Conservation (phyloP, 2,888 invertebrate species). For the Drosophila infuscata region DNA sequence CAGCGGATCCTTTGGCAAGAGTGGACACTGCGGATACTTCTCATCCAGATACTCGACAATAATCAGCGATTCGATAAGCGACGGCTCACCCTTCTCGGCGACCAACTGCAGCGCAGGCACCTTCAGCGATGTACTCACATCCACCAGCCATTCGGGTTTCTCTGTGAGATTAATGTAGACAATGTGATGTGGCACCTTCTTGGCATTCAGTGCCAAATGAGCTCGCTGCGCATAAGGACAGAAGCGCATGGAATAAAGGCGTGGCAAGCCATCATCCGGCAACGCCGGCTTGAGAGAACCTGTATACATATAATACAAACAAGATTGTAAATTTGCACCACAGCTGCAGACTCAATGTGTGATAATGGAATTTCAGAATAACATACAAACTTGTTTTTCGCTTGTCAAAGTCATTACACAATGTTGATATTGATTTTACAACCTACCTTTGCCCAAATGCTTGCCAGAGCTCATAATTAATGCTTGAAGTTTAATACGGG, state of each 20-base stretch:
- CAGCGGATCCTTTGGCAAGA: constrained; percentile 87
- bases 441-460: constrained; percentile 65
- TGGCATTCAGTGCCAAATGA: constrained; percentile 91
- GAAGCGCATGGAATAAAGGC: constrained; percentile 93
- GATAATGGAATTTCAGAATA: constrained; percentile 12
- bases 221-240: constrained; percentile 93
- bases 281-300: constrained; percentile 89
- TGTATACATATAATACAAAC: constrained; percentile 70
- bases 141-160: constrained; percentile 93
- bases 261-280: constrained; percentile 87
- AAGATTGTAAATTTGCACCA: neutral
- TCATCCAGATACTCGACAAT: constrained; percentile 93
- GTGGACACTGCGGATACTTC: constrained; percentile 88
- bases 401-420: constrained; percentile 3
- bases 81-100: constrained; percentile 86
- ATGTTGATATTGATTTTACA: neutral
- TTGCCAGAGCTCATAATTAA: constrained; percentile 61
- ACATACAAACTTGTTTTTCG: constrained; percentile 29
- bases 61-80: constrained; percentile 92
- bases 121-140: constrained; percentile 88
- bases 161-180: constrained; percentile 90
- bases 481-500: constrained; percentile 17
- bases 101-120: constrained; percentile 91
- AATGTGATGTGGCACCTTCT: constrained; percentile 91
- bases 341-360: neutral